Percentiles rank a stretch among this genome's conserved stretches.
Conservation (phyloP, 1,140 invertebrate species). For the Babylonia areolata region DNA sequence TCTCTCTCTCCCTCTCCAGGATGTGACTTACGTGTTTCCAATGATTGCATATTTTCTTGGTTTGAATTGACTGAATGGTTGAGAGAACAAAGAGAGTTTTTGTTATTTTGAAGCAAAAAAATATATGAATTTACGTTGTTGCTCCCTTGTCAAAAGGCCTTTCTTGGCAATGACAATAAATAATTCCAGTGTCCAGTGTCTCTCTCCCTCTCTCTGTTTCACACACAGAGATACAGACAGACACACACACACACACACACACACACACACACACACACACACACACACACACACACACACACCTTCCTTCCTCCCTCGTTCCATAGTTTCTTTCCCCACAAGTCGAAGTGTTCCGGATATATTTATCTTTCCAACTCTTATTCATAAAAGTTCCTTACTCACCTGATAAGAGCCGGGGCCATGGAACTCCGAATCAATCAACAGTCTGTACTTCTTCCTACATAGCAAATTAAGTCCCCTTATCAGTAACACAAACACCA, state of each 20-base stretch:
- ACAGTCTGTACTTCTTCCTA: neutral
- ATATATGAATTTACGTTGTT: neutral
- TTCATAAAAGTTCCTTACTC: neutral
- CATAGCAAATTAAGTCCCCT: neutral
- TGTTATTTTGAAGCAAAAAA: neutral
- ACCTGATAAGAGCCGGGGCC: neutral
- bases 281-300: neutral
- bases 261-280: neutral
- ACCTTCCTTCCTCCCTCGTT: neutral
- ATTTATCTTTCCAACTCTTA: neutral
- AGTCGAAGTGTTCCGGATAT: neutral
- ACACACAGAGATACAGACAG: neutral
- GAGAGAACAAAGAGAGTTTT: too few species aligned
- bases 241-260: neutral
- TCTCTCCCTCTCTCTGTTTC: neutral
- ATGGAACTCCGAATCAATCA: neutral
- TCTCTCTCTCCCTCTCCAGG: too few species aligned
- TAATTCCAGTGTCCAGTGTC: neutral
- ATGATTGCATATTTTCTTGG: too few species aligned
- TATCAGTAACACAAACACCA: neutral
- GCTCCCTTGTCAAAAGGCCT: neutral
- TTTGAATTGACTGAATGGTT: too few species aligned
- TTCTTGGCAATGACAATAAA: neutral
- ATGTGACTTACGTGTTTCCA: too few species aligned
- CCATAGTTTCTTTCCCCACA: neutral